Evolutionary conservation across 1,140 invertebrate genomes (phyloP), one percentile per base, ranked within the genome.

Genomic region (Anastrepha ludens): DNA sequence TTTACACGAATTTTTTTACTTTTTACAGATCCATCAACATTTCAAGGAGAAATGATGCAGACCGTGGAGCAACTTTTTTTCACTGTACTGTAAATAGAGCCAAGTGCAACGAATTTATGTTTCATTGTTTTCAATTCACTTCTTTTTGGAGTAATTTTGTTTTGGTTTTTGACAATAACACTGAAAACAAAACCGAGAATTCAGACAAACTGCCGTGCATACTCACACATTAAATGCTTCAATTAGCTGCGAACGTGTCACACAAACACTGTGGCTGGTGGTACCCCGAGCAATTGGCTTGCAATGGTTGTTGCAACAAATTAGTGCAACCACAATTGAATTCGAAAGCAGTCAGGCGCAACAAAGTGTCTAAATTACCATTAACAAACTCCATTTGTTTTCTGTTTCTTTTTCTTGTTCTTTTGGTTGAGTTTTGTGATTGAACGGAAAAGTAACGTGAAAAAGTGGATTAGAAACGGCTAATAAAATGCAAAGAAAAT

Each of bases 231-330:
- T 74, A 74, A 74, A 74, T 41, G 67, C 67, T 74, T 74, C 67
- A 74, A 47, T 74, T 74, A 74, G 67, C 67, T 74, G 67, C 17
- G 67, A 74, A 74, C 67, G 67, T 74, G 67, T 74, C 65, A 67
- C 29, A 67, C 65, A 67, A 41, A 67, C 65, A 67, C 29, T 41
- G 65, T 29, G 65, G 11, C 2, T 4, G 29, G 29, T 64, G 62
- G n/a, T 17, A 7, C 62, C 65, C 1, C 65, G 65, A 11, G 15
- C 67, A 74, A 47, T 74, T 74, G 67, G 7, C 39, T 74, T 74
- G 17, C 15, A 44, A 4, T 39, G 20, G 39, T 67, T 67, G 29
- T 67, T 67, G 65, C 65, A 67, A 67, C 65, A 67, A 67, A 67
- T 67, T 67, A 67, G 65, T 67, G 65, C 65, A 67, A 67, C 65